Conservation (phyloP, 2,113 vertebrate species). For the Lepus europaeus region DNA sequence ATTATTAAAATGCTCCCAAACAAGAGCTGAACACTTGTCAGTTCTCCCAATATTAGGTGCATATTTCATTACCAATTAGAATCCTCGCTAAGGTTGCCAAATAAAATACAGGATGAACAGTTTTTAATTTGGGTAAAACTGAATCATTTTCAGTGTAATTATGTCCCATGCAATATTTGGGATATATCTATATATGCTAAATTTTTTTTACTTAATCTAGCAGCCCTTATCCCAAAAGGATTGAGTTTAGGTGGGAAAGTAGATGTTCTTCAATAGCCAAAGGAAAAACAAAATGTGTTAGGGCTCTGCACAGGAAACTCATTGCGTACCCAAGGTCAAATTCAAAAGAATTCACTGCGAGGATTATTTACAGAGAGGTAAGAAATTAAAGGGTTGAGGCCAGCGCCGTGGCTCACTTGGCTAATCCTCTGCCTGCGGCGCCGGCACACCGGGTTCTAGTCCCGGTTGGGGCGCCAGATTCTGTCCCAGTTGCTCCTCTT, state of each 20-base stretch:
- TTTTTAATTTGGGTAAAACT: constrained; percentile 38
- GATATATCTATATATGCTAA: not conserved
- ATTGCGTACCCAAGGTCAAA: not conserved
- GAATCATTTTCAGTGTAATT: not conserved
- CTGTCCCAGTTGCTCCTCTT: no score
- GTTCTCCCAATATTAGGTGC: constrained; percentile 29
- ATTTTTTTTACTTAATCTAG: not conserved
- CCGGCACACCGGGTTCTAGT: no score
- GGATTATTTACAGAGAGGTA: not conserved
- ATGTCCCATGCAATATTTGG: not conserved
- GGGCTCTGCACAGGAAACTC: not conserved
- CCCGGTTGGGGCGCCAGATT: no score
- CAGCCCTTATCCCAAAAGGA: not conserved
- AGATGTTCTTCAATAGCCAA: not conserved
- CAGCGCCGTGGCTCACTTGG: no score
- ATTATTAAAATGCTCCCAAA: constrained; percentile 35
- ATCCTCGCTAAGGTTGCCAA: not conserved
- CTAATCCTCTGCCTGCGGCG: no score
- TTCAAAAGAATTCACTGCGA: not conserved
- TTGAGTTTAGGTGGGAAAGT: not conserved
- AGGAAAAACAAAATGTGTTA: not conserved
- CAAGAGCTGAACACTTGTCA: constrained; percentile 17
- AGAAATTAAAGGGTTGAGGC: not conserved
- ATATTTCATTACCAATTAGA: constrained; percentile 57
- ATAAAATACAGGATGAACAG: not conserved